Percentiles rank a stretch among this genome's conserved stretches.
phyloP scores from a whole-genome alignment of 2,888 invertebrate genomes.

The Pemphredon lugubris region DNA sequence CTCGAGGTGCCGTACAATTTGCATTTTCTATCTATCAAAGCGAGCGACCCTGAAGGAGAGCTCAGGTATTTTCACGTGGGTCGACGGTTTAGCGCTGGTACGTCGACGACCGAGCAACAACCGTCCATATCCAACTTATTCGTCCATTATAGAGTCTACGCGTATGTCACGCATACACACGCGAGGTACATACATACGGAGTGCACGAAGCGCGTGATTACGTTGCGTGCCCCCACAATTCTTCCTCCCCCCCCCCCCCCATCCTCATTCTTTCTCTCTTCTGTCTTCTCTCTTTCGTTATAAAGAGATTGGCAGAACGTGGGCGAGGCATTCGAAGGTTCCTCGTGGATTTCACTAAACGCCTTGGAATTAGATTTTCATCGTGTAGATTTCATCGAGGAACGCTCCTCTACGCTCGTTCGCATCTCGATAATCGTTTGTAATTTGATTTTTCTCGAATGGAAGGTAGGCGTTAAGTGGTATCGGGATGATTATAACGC shows the following conservation, averaged over 20 bases:
- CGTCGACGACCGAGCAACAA: conserved; percentile 2
- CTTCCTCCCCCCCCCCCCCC: conserved; percentile 17
- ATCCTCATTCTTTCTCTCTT: not conserved
- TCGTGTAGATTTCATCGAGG: not conserved
- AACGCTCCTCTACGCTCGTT: not conserved
- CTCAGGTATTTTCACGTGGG: conserved; percentile 57
- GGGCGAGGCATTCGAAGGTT: conserved; percentile 54
- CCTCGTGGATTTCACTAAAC: conserved; percentile 45
- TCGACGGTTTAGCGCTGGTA: conserved; percentile 45
- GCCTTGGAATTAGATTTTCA: conserved; percentile 35
- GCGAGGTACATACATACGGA: not conserved
- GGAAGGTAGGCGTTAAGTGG: not conserved
- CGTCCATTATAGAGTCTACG: conserved; percentile 13
- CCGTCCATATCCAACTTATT: conserved; percentile 39
- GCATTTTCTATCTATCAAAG: conserved; percentile 53
- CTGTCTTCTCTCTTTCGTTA: conserved; percentile 8
- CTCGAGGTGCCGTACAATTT: conserved; percentile 56
- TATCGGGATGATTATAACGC: not conserved
- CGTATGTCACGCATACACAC: not conserved
- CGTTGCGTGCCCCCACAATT: conserved; percentile 16
- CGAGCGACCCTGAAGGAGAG: conserved; percentile 59
- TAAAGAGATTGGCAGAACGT: conserved; percentile 41
- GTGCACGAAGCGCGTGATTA: conserved; percentile 11
- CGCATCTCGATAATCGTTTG: not conserved
- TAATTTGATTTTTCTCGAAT: not conserved